Percentiles rank a stretch among this genome's conserved stretches.
Evolutionary conservation across 2,888 invertebrate genomes (phyloP).

Genomic region (Spatulosminthurus flaviceps): DNA sequence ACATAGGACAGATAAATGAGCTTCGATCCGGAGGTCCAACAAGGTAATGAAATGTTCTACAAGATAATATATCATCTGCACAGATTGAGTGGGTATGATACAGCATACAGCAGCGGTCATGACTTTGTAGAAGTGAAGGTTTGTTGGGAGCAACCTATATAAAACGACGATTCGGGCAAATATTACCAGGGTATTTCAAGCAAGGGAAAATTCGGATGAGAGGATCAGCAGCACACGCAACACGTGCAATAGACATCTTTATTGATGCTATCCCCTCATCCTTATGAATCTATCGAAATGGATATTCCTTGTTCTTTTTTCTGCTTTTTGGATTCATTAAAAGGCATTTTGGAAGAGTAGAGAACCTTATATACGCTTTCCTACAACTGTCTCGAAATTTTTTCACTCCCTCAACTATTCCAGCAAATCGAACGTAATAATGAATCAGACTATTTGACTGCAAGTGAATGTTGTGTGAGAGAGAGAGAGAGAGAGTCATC

Average conservation of each 20-base stretch:
- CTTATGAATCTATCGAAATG: constrained; percentile 48
- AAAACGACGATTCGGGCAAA: constrained; percentile 15
- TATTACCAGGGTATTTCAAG: constrained; percentile 24
- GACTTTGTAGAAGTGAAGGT: background rate
- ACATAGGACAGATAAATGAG: constrained; percentile 63
- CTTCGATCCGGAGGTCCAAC: constrained; percentile 60
- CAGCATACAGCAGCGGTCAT: background rate
- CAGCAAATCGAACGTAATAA: too few relatives aligned
- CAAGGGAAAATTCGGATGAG: background rate
- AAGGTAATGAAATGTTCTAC: constrained; percentile 64
- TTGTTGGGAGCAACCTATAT: background rate
- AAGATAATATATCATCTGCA: constrained; percentile 63
- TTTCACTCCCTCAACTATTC: too few relatives aligned
- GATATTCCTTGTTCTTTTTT: constrained; percentile 47
- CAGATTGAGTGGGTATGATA: constrained; percentile 22
- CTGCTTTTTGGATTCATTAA: constrained; percentile 22
- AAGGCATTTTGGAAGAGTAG: constrained; percentile 6
- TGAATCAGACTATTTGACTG: too few relatives aligned
- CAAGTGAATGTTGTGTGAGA: too few relatives aligned
- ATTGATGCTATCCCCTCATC: constrained; percentile 59
- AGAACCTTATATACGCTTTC: background rate
- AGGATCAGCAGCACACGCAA: constrained; percentile 44
- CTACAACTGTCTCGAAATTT: background rate
- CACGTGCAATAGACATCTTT: constrained; percentile 64
- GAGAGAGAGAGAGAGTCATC: too few relatives aligned